Evolutionary conservation across 2,797 vertebrate genomes (phyloP).

Genomic region (Bufotes viridis): DNA sequence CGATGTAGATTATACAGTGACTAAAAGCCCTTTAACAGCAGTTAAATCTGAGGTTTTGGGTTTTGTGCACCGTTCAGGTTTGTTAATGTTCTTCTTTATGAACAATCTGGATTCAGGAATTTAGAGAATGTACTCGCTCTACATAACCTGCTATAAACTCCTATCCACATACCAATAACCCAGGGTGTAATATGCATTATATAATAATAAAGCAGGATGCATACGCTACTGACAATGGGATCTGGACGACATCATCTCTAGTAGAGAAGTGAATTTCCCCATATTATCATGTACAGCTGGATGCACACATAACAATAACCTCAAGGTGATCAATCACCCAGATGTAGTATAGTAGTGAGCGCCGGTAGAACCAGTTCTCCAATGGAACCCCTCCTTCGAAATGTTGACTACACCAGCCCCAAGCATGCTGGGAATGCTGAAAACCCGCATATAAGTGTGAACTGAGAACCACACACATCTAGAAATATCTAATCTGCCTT

Average conservation of each 20-base stretch:
- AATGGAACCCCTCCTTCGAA: not conserved
- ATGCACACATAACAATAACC: not conserved
- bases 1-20: not conserved
- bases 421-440: slow-evolving; percentile 53
- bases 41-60: not conserved
- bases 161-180: not conserved
- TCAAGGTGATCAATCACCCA: not conserved
- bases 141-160: not conserved
- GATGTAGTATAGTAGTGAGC: not conserved
- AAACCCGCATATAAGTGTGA: not conserved
- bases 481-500: not conserved
- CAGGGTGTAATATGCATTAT: not conserved
- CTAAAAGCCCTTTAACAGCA: not conserved
- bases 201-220: not conserved
- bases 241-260: not conserved
- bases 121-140: not conserved
- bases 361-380: slow-evolving; percentile 43
- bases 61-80: not conserved
- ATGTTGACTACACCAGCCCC: slow-evolving; percentile 22
- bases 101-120: not conserved
- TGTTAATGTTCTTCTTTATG: not conserved
- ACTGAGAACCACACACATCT: not conserved
- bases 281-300: not conserved
- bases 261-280: not conserved
- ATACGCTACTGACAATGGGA: not conserved